Evolutionary conservation across 1,140 invertebrate genomes (phyloP).

Genomic region (Neodiprion pinetum): DNA sequence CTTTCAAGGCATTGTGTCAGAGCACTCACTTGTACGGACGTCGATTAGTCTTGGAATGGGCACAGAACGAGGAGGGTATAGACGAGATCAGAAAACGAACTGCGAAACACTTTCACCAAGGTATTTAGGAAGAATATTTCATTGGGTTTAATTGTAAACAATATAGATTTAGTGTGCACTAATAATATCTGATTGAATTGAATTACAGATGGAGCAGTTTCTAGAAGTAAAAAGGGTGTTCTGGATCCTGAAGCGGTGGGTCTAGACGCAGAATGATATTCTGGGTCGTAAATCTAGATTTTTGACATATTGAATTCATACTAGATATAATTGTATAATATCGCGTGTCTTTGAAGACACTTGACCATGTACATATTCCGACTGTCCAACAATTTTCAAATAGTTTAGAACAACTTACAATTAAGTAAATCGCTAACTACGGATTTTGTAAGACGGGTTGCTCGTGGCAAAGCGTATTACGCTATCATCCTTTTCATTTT

Average conservation of each 20-base stretch:
- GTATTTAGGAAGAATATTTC: constrained; percentile 31
- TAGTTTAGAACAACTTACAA: too few species aligned
- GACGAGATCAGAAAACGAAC: constrained; percentile 86
- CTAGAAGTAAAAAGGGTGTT: constrained; percentile 42
- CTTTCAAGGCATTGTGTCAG: constrained; percentile 90
- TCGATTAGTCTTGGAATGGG: constrained; percentile 96
- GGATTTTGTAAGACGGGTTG: too few species aligned
- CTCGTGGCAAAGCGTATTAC: too few species aligned
- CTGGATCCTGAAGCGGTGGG: constrained; percentile 42
- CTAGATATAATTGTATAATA: too few species aligned
- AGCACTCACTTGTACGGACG: constrained; percentile 98
- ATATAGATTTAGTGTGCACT: neutral
- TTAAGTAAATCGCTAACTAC: too few species aligned
- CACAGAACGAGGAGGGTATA: constrained; percentile 81
- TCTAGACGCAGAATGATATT: constrained; percentile 24
- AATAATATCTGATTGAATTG: neutral
- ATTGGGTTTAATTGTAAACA: neutral
- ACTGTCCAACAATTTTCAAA: too few species aligned
- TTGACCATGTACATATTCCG: too few species aligned
- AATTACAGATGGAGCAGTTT: constrained; percentile 37
- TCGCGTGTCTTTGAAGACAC: too few species aligned
- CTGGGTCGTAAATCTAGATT: too few species aligned
- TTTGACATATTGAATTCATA: too few species aligned
- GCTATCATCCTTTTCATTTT: too few species aligned
- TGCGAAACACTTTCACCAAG: constrained; percentile 72